Evolutionary conservation across 2,888 invertebrate genomes (phyloP).

Genomic region (Caenorhabditis drosophilae): DNA sequence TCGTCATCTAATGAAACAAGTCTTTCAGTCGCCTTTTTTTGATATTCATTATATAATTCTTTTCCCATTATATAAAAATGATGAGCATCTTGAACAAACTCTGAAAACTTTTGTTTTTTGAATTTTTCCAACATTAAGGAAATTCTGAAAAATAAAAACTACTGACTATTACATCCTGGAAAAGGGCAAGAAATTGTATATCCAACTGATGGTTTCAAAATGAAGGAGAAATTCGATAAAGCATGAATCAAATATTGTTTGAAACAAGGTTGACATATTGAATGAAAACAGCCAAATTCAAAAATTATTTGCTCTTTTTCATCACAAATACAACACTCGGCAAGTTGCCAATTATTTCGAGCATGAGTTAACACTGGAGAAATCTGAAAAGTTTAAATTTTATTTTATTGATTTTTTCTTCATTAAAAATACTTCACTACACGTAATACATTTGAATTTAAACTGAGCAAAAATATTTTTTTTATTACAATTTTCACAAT

Average conservation of each 20-base stretch:
- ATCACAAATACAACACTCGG: conserved; percentile 54
- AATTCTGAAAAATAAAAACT: neutral
- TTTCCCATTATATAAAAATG: conserved; percentile 55
- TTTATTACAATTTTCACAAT: conserved; percentile 40
- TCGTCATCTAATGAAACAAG: conserved; percentile 46
- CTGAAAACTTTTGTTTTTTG: no score
- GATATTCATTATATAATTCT: conserved; percentile 52
- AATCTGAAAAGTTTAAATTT: conserved; percentile 5
- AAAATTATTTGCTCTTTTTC: conserved; percentile 32
- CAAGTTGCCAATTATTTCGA: conserved; percentile 45
- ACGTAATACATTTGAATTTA: conserved; percentile 54
- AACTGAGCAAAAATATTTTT: conserved; percentile 35
- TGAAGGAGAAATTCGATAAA: conserved; percentile 37
- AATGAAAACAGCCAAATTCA: conserved; percentile 52
- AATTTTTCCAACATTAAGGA: no score
- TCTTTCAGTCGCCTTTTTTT: conserved; percentile 52
- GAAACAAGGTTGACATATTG: conserved; percentile 48
- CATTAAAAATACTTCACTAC: conserved; percentile 38
- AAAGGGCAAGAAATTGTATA: conserved; percentile 52
- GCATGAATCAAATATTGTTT: conserved; percentile 41
- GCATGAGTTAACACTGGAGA: conserved; percentile 39
- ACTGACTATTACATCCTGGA: conserved; percentile 43
- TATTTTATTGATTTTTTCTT: conserved; percentile 1
- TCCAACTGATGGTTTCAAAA: conserved; percentile 44
- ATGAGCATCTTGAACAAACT: conserved; percentile 53